phyloP scores from a whole-genome alignment of 2,888 invertebrate genomes.

The Mallateleia sp. region DNA sequence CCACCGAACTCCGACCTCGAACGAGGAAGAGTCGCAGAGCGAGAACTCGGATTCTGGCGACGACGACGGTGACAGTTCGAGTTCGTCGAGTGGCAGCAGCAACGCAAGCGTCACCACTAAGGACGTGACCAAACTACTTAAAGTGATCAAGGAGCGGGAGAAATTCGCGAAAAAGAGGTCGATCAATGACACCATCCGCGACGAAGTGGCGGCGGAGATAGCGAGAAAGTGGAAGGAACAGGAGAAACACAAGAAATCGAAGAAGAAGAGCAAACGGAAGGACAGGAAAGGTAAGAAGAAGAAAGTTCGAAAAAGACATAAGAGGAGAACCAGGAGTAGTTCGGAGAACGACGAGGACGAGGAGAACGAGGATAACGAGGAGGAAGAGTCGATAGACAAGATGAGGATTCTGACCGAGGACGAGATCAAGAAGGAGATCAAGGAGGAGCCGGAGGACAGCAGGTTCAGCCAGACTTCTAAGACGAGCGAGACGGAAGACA shows the following conservation, averaged over 20 bases:
- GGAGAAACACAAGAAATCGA: constrained; percentile 80
- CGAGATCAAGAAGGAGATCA: constrained; percentile 84
- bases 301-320: constrained; percentile 77
- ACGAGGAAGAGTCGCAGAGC: constrained; percentile 27
- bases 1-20: constrained; percentile 13
- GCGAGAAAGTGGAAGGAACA: constrained; percentile 86
- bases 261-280: constrained; percentile 80
- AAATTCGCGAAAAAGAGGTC: constrained; percentile 86
- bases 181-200: constrained; percentile 86
- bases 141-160: constrained; percentile 87
- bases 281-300: constrained; percentile 81
- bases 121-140: constrained; percentile 86
- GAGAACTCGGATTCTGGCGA: constrained; percentile 48
- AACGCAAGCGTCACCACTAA: constrained; percentile 69
- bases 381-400: constrained; percentile 6
- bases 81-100: constrained; percentile 60
- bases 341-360: constrained; percentile 64
- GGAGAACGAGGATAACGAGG: constrained; percentile 28
- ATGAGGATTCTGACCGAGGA: constrained; percentile 82
- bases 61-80: constrained; percentile 35
- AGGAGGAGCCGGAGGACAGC: constrained; percentile 58
- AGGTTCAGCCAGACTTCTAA: background rate
- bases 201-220: constrained; percentile 87
- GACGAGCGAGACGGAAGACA: background rate
- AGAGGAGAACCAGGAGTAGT: constrained; percentile 70